Percentiles rank a stretch among this genome's conserved stretches.
phyloP scores from a whole-genome alignment of 2,797 vertebrate species.

The Mus caroli region DNA sequence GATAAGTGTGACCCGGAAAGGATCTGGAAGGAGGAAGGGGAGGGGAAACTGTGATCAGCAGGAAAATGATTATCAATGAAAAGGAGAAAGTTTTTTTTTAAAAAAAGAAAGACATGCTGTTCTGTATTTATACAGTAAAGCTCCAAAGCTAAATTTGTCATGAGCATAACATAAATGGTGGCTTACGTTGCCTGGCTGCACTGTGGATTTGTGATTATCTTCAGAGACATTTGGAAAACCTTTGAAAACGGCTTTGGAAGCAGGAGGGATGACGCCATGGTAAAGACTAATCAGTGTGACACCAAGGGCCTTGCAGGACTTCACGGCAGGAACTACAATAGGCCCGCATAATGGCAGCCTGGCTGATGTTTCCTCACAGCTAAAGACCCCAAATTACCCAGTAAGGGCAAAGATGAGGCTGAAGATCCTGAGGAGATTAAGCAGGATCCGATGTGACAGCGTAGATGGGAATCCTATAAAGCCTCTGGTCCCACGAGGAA shows the following conservation, averaged over 20 bases:
- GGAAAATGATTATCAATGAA: background rate
- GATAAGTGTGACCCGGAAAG: too few relatives aligned
- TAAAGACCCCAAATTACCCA: background rate
- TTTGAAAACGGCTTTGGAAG: background rate
- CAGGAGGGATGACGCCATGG: background rate
- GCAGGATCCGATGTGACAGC: background rate
- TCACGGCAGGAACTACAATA: background rate
- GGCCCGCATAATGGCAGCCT: background rate
- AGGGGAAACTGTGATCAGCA: background rate
- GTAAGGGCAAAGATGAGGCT: background rate
- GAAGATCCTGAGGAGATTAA: background rate
- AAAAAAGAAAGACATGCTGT: background rate
- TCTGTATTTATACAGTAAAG: constrained; percentile 13
- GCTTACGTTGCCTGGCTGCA: background rate
- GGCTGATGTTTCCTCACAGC: background rate
- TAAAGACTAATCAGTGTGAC: background rate
- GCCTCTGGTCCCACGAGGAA: background rate
- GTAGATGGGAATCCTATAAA: background rate
- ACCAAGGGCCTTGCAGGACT: background rate
- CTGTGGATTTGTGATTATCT: constrained; percentile 37
- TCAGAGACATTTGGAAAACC: background rate
- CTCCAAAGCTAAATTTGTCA: constrained; percentile 37
- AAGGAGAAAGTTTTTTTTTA: background rate
- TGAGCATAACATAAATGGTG: background rate
- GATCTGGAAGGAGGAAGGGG: background rate